phyloP scores from a whole-genome alignment of 2,888 invertebrate species.

The Rhamnusium bicolor region DNA sequence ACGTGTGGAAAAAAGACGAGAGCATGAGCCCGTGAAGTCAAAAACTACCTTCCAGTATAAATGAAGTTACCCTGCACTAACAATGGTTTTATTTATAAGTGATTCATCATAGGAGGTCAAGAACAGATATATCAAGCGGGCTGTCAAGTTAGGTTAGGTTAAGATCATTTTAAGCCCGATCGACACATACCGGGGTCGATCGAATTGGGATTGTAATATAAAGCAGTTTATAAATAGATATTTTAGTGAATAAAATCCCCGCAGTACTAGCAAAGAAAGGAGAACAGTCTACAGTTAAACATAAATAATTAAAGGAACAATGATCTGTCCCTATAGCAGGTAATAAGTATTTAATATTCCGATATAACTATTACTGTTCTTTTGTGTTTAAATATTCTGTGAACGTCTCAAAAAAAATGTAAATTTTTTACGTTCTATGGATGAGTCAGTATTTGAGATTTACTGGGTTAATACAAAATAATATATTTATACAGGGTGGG shows the following conservation, averaged over 20 bases:
- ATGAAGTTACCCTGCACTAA: slow-evolving; percentile 56
- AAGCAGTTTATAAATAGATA: slow-evolving; percentile 4
- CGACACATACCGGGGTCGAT: slow-evolving; percentile 21
- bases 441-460: too few relatives aligned
- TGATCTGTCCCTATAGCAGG: too few relatives aligned
- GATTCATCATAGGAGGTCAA: slow-evolving; percentile 60
- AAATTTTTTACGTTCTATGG: too few relatives aligned
- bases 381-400: too few relatives aligned
- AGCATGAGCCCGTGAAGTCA: background rate
- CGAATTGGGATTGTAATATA: slow-evolving; percentile 2
- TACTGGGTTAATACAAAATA: too few relatives aligned
- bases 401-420: too few relatives aligned
- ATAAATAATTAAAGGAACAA: background rate
- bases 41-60: slow-evolving; percentile 39
- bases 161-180: slow-evolving; percentile 50
- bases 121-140: slow-evolving; percentile 59
- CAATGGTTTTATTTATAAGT: slow-evolving; percentile 61
- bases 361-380: too few relatives aligned
- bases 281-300: background rate
- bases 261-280: background rate
- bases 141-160: slow-evolving; percentile 60
- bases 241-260: background rate
- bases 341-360: too few relatives aligned
- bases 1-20: background rate
- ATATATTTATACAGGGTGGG: too few relatives aligned